These are phyloP conservation scores for Sceliomorpha sp. DNA, from an alignment of 2,888 invertebrate species.

Conservation along the genomic window DNA sequence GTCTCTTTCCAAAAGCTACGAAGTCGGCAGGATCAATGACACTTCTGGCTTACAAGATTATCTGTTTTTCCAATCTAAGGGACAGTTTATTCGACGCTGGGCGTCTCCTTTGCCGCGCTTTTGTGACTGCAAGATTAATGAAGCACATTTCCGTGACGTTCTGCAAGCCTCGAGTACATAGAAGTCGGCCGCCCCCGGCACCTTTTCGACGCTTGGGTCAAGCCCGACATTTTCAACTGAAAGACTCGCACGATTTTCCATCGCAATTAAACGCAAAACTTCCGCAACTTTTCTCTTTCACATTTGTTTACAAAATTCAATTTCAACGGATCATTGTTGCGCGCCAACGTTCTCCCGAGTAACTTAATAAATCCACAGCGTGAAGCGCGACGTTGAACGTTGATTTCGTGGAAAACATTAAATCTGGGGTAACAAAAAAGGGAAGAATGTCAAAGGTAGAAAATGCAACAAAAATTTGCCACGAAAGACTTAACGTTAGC, in stretches of 20 bases:
- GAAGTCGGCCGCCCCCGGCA: constrained; percentile 36
- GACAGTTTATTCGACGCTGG: constrained; percentile 27
- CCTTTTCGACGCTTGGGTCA: constrained; percentile 43
- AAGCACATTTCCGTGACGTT: constrained; percentile 44
- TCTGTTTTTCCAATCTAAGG: constrained; percentile 39
- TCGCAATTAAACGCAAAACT: too few relatives aligned
- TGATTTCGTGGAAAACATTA: too few relatives aligned
- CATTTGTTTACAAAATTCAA: too few relatives aligned
- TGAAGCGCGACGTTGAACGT: too few relatives aligned
- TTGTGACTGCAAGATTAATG: constrained; percentile 42
- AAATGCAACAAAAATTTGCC: too few relatives aligned
- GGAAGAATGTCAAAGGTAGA: too few relatives aligned
- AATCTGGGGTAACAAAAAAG: too few relatives aligned
- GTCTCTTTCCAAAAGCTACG: constrained; percentile 6
- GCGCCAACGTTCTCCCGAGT: too few relatives aligned
- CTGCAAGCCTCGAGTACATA: constrained; percentile 28
- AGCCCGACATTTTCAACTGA: constrained; percentile 46
- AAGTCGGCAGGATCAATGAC: constrained; percentile 29
- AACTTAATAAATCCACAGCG: too few relatives aligned
- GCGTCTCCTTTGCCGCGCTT: constrained; percentile 28
- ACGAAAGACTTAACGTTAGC: too few relatives aligned
- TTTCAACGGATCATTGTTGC: too few relatives aligned
- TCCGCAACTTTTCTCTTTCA: too few relatives aligned
- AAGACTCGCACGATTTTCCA: constrained; percentile 33
- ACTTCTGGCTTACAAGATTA: constrained; percentile 26